Evolutionary conservation across 2,113 vertebrate species (phyloP), one percentile per base, ranked within the genome.

Genomic region (Heterocephalus glaber): DNA sequence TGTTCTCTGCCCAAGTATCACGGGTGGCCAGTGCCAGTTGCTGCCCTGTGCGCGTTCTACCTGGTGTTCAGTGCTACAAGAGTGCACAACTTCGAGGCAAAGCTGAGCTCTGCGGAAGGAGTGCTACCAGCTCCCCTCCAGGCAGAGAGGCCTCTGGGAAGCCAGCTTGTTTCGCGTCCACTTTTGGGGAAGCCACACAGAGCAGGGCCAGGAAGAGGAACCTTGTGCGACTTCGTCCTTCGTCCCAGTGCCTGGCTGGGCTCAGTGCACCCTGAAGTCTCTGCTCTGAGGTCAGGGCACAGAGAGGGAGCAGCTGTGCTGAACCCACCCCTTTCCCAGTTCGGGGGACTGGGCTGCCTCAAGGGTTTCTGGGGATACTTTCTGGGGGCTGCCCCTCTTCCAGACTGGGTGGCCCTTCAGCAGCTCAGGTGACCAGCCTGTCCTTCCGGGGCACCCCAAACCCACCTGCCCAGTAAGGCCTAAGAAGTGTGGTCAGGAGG

Each of bases 71-170:
- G 79, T 86, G 65, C 79, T 60, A 68, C 60, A 80, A 87, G 65
- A 77, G n/a, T 63, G 92, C 92, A 58, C 89, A 91, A 93, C 60
- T 87, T 87, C 33, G 41, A 86, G 49, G 68, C 63, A 92, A 93
- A 96, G 89, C 14, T 44, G 1, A 54, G 47, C 60, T 82, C 77
- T 44, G 85, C 56, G 94, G 92, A 94, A 92, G 77, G 0, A 12
- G 60, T 5, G 61, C 54, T 49, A 54, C 92, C 95, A 90, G 81
- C 20, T 26, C 47, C 70, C 30, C 35, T 1, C 70, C 7, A 20
- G 70, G 68, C 9, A 58, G 87, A 86, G 68, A 88, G 72, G 68
- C 38, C 22, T 7, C 68, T 60, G 76, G 54, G 88, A 96, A 96
- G 88, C 82, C 13, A 26, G 65, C 58, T 38, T 30, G 65, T 96